Conservation (phyloP, 2,797 vertebrate genomes). For the Notolabrus celidotus region DNA sequence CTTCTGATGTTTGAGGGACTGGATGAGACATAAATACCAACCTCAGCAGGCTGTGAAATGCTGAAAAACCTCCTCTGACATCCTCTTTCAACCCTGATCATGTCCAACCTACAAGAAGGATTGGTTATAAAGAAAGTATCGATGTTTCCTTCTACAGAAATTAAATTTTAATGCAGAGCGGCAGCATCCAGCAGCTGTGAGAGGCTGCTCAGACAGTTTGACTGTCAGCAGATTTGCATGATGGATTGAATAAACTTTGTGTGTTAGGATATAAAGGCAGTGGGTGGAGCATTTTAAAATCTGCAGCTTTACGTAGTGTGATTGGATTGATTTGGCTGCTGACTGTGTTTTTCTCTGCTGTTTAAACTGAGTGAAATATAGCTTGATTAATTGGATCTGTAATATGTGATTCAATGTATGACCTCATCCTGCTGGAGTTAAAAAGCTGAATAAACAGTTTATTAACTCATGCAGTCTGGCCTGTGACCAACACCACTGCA, state of each 20-base stretch:
- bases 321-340: slow-evolving; percentile 38
- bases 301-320: slow-evolving; percentile 10
- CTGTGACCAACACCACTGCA: neutral
- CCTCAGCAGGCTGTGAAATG: too few species aligned
- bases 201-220: neutral
- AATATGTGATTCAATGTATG: slow-evolving; percentile 21
- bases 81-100: neutral
- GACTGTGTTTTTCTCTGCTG: slow-evolving; percentile 5
- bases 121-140: neutral
- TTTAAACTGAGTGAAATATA: slow-evolving; percentile 4
- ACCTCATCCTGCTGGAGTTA: slow-evolving; percentile 21
- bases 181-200: neutral
- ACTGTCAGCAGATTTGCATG: neutral
- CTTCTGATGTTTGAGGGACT: too few species aligned
- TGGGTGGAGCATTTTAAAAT: slow-evolving; percentile 4
- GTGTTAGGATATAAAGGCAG: slow-evolving; percentile 1
- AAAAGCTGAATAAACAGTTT: slow-evolving; percentile 18
- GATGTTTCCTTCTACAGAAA: neutral
- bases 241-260: neutral
- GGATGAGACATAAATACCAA: too few species aligned
- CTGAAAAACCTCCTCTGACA: too few species aligned
- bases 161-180: neutral
- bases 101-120: neutral
- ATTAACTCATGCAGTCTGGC: neutral
- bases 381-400: slow-evolving; percentile 24